phyloP scores from a whole-genome alignment of 2,888 invertebrate species.

The Orthosia incerta region DNA sequence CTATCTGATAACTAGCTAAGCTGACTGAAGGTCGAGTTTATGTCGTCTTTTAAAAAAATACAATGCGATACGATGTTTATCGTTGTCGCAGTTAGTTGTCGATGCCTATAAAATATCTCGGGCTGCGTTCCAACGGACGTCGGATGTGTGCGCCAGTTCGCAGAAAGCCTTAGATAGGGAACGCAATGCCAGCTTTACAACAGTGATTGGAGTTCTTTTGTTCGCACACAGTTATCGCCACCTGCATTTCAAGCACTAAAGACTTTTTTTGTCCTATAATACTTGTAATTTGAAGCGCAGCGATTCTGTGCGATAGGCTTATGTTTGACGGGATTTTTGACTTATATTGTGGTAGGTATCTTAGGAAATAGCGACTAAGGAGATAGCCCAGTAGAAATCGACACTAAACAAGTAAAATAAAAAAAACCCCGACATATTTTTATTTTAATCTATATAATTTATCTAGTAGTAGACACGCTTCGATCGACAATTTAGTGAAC shows the following conservation, averaged over 20 bases:
- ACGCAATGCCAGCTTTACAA: slow-evolving; percentile 48
- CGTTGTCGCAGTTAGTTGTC: slow-evolving; percentile 12
- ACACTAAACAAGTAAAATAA: no score
- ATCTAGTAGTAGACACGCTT: no score
- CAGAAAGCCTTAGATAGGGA: slow-evolving; percentile 52
- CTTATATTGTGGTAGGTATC: no score
- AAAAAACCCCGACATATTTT: no score
- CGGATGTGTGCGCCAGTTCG: slow-evolving; percentile 62
- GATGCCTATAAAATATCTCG: slow-evolving; percentile 41
- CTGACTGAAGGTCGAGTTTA: background rate
- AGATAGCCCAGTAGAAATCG: no score
- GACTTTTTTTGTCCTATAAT: slow-evolving; percentile 31
- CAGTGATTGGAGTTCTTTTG: slow-evolving; percentile 68
- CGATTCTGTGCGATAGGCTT: background rate
- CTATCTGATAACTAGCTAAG: background rate
- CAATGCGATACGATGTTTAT: slow-evolving; percentile 17
- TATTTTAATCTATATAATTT: no score
- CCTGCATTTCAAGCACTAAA: slow-evolving; percentile 29
- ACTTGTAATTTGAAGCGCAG: background rate
- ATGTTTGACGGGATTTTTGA: background rate
- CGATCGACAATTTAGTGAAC: no score
- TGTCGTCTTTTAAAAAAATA: slow-evolving; percentile 12
- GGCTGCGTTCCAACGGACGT: slow-evolving; percentile 37
- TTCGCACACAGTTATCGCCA: slow-evolving; percentile 51
- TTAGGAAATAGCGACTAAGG: no score